Evolutionary conservation across 2,888 invertebrate genomes (phyloP).

Genomic region (Trisateles emortualis): DNA sequence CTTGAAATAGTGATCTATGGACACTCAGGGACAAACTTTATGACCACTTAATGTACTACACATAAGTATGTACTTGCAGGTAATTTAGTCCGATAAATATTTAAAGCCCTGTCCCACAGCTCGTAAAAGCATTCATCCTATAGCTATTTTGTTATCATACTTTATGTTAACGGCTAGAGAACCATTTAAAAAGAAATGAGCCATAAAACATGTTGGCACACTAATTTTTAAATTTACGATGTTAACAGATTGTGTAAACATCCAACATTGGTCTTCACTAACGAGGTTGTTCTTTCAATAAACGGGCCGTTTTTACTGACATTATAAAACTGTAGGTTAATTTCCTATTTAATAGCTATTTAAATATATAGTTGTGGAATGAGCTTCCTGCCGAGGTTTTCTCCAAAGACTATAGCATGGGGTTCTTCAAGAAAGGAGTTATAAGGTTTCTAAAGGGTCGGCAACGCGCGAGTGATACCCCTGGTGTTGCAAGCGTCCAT

Average conservation of each 20-base stretch:
- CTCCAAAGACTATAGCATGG: too few species aligned
- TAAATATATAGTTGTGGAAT: too few species aligned
- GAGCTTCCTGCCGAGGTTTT: too few species aligned
- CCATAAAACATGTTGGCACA: constrained; percentile 20
- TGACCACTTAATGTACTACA: constrained; percentile 19
- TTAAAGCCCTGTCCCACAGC: constrained; percentile 26
- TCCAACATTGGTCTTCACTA: neutral
- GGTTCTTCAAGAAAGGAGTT: too few species aligned
- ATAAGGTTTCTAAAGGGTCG: too few species aligned
- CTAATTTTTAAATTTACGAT: constrained; percentile 23
- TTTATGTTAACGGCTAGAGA: constrained; percentile 15
- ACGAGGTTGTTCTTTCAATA: neutral
- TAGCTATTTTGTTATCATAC: too few species aligned
- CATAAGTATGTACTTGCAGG: constrained; percentile 25
- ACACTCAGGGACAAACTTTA: constrained; percentile 25
- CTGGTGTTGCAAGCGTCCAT: too few species aligned
- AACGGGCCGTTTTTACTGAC: too few species aligned
- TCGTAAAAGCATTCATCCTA: constrained; percentile 33
- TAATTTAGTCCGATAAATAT: constrained; percentile 33
- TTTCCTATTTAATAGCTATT: too few species aligned
- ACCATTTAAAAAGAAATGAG: constrained; percentile 31
- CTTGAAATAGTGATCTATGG: too few species aligned
- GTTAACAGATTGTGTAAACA: constrained; percentile 5
- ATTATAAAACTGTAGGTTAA: too few species aligned
- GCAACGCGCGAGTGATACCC: too few species aligned